Base-by-base conservation (phyloP, 2,888 invertebrate genomes). In the Punctoribates punctum region DNA sequence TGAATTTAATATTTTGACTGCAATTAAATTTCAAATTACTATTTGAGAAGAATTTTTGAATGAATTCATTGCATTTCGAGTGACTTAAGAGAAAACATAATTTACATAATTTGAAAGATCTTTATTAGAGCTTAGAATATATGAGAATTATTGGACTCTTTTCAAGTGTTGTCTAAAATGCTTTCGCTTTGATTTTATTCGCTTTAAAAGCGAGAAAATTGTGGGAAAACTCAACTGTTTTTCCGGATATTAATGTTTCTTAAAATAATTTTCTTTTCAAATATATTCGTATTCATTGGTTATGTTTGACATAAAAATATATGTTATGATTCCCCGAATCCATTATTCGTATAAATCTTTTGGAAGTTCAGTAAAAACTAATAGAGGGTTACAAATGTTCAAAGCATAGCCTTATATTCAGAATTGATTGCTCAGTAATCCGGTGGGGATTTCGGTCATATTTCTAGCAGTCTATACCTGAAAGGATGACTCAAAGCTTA, bases 401-500 rank as follows among this genome's bases (percentile, higher is more conserved):
- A 65, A 65, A 65, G 34, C 34, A 65, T 23, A 13, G 29, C 62
- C 25, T 27, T 62, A 62, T 27, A 29, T 25, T 25, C 5, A 27
- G 54, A 20, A 67, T 67, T 38, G 20, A 38, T 38, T 20, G 67
- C 17, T 20, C 13, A 38, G 42, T 29, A 42, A 67, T 67, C 38
- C 38, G 42, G 67, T 20, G 67, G 29, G 15, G 38, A 4, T 1
- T 67, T 1, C 17, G 17, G 34, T 67, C 67, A 20, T 34, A 34
- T 67, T 42, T 9, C 42, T 29, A 17, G 1, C 42, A 23, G 29
- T 29, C 27, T 29, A 11, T 29, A 60, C 60, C 67, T 67, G 9
- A 42, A 67, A 27, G 38, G 29, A 65, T 65, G 65, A 65, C 65
- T 65, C 65, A 65, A 65, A 65, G 65, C 34, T 17, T 29, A 13